A percentile compares a stretch with the other conserved stretches of the same genome.
Conservation (phyloP, 2,797 vertebrate species). For the Microchirus variegatus region DNA sequence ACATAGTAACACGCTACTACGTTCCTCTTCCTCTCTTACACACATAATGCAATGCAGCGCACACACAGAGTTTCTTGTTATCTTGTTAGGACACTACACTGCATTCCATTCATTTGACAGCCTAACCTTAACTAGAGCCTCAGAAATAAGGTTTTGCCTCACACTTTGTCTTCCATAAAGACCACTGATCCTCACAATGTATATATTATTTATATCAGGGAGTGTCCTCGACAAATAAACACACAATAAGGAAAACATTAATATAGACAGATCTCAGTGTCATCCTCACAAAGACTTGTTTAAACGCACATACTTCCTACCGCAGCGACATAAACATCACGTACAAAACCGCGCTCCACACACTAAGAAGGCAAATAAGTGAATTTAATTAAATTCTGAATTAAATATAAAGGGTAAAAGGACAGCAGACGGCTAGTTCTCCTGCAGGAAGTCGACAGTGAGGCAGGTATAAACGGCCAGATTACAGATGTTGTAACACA, state of each 20-base stretch:
- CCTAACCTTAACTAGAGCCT: too few relatives aligned
- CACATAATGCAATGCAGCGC: conserved; percentile 7
- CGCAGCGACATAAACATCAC: conserved; percentile 1
- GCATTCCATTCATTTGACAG: too few relatives aligned
- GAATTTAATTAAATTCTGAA: not conserved
- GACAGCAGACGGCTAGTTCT: conserved; percentile 15
- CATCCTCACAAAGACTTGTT: conserved; percentile 3
- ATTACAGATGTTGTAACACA: conserved; percentile 21
- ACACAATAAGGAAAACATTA: not conserved
- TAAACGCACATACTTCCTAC: conserved; percentile 4
- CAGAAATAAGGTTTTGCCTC: too few relatives aligned
- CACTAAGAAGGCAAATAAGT: not conserved
- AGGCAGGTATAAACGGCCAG: conserved; percentile 25
- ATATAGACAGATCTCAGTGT: conserved; percentile 5
- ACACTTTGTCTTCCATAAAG: too few relatives aligned
- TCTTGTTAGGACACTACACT: too few relatives aligned
- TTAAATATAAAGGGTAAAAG: not conserved
- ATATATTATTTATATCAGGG: too few relatives aligned
- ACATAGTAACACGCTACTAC: conserved; percentile 32
- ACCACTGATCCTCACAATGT: too few relatives aligned
- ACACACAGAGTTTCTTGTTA: not conserved
- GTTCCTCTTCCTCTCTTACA: not conserved
- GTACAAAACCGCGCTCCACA: not conserved
- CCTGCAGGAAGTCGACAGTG: conserved; percentile 24
- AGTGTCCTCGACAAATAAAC: too few relatives aligned